These are phyloP conservation scores for Trisateles emortualis DNA, from an alignment of 2,888 invertebrate genomes.

Conservation along the genomic window DNA sequence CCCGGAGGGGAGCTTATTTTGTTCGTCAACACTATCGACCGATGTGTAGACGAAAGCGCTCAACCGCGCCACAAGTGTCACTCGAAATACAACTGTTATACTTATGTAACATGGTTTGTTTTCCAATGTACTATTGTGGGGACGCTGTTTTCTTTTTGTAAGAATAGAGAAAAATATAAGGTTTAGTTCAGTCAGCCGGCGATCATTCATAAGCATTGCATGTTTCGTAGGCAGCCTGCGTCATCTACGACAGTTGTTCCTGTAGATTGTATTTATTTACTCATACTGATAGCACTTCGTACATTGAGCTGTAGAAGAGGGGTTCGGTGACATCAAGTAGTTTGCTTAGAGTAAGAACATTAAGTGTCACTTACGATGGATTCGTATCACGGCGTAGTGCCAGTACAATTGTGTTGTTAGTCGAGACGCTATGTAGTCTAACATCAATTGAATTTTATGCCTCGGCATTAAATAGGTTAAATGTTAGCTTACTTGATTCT, in stretches of 20 bases:
- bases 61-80: conserved; percentile 68
- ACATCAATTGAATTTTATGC: conserved; percentile 39
- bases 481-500: conserved; percentile 19
- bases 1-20: conserved; percentile 83
- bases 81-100: conserved; percentile 70
- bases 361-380: conserved; percentile 44
- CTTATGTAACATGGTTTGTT: conserved; percentile 65
- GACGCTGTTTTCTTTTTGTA: conserved; percentile 61
- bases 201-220: conserved; percentile 78
- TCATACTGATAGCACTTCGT: conserved; percentile 57
- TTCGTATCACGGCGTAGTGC: conserved; percentile 29
- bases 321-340: conserved; percentile 53
- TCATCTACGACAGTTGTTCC: conserved; percentile 68
- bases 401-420: conserved; percentile 31
- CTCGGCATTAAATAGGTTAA: conserved; percentile 30
- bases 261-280: conserved; percentile 74
- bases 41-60: conserved; percentile 76
- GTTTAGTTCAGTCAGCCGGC: conserved; percentile 75
- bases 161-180: conserved; percentile 68
- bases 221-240: conserved; percentile 74
- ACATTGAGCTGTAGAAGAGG: conserved; percentile 52
- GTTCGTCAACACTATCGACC: conserved; percentile 85
- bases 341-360: conserved; percentile 38
- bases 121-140: conserved; percentile 58
- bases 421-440: conserved; percentile 21